A percentile compares a stretch with the other conserved stretches of the same genome.
Evolutionary conservation across 2,888 invertebrate genomes (phyloP).

Genomic region (Stenoptilia bipunctidactyla): DNA sequence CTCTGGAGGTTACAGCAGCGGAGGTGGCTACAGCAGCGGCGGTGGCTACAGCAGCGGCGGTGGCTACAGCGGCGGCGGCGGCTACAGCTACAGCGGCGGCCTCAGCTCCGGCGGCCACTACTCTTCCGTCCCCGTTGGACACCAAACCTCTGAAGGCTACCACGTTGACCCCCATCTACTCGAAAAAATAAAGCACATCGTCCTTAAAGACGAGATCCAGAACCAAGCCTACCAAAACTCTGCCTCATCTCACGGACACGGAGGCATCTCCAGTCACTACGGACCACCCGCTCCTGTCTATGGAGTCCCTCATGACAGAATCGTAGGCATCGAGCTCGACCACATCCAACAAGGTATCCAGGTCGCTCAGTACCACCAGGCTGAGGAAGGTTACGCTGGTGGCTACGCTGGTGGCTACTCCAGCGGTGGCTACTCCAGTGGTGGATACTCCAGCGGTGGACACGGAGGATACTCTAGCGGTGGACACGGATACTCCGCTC

Average conservation of each 20-base stretch:
- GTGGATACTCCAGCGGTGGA: conserved; percentile 24
- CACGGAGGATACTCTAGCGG: conserved; percentile 21
- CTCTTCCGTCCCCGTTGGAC: conserved; percentile 80
- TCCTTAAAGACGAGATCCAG: conserved; percentile 82
- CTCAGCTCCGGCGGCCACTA: conserved; percentile 80
- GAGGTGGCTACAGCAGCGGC: conserved; percentile 73
- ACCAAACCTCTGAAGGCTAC: conserved; percentile 85
- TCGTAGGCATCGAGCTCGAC: conserved; percentile 87
- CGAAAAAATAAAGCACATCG: conserved; percentile 86
- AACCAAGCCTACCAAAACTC: conserved; percentile 63
- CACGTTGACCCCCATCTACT: conserved; percentile 84
- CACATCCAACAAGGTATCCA: conserved; percentile 89
- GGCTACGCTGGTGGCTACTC: conserved; percentile 43
- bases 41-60: conserved; percentile 74
- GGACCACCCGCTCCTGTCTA: conserved; percentile 78
- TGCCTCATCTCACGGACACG: conserved; percentile 51
- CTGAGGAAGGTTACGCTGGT: conserved; percentile 64
- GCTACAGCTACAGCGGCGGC: conserved; percentile 35
- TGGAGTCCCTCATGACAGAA: conserved; percentile 76
- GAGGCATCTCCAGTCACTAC: conserved; percentile 75
- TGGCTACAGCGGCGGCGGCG: conserved; percentile 60
- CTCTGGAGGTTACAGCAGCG: conserved; percentile 26
- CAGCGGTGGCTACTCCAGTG: conserved; percentile 24
- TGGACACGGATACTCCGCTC: conserved; percentile 26
- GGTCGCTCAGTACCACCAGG: conserved; percentile 87